phyloP scores from a whole-genome alignment of 2,113 vertebrate species.

The Pampusana beccarii region DNA sequence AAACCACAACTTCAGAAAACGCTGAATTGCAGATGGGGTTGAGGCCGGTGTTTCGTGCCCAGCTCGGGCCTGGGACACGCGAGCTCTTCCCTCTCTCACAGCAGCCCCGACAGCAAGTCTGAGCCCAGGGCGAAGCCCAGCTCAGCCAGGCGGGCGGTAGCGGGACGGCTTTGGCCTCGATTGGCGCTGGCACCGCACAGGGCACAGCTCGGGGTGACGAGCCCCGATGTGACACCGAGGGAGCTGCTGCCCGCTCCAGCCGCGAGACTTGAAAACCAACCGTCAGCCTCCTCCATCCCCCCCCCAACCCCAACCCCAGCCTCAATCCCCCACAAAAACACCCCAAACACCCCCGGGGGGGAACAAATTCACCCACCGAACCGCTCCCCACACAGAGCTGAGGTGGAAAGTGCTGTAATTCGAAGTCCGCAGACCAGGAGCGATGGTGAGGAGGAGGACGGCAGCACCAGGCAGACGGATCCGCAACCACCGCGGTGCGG shows the following conservation, averaged over 20 bases:
- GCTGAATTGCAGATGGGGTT: neutral
- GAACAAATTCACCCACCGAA: neutral
- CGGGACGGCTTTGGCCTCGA: neutral
- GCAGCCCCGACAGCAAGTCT: rapidly evolving
- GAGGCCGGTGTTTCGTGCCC: rapidly evolving
- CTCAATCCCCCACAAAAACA: neutral
- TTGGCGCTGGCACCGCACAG: neutral
- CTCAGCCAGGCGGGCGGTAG: neutral
- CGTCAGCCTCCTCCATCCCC: neutral
- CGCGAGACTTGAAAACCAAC: neutral
- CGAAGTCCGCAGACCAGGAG: rapidly evolving
- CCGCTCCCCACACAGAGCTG: rapidly evolving
- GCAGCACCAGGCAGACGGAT: neutral
- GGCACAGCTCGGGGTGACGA: neutral
- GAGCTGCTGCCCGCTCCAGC: neutral
- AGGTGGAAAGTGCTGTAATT: rapidly evolving
- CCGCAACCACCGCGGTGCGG: rapidly evolving
- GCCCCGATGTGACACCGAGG: neutral
- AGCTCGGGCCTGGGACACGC: rapidly evolving
- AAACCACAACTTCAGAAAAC: neutral
- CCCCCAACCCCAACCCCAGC: too few relatives aligned
- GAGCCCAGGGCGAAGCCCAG: neutral
- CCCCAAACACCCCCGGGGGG: neutral
- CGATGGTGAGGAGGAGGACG: neutral
- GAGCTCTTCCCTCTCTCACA: neutral